Conservation (phyloP, 2,888 invertebrate species). For the Brenthis hecate region DNA sequence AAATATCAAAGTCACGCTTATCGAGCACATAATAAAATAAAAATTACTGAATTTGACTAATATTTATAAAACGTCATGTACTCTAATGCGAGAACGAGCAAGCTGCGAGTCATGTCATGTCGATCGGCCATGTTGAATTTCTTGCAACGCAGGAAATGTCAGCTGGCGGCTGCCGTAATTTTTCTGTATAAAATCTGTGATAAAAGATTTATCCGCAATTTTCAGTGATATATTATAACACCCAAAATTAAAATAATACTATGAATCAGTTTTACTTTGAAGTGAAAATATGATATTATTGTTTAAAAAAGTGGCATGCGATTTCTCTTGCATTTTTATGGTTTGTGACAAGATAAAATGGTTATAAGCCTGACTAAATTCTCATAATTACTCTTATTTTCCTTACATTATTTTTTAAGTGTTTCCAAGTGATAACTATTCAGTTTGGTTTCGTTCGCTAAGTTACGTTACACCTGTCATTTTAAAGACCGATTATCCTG, state of each 20-base stretch:
- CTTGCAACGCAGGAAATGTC: slow-evolving; percentile 82
- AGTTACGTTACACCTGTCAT: slow-evolving; percentile 58
- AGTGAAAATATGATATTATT: slow-evolving; percentile 75
- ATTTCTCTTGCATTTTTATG: slow-evolving; percentile 80
- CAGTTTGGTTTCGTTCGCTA: slow-evolving; percentile 51
- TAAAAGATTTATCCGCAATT: slow-evolving; percentile 57
- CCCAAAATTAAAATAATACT: slow-evolving; percentile 46
- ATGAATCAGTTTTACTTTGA: slow-evolving; percentile 50
- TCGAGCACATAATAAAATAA: slow-evolving; percentile 11
- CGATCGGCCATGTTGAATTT: slow-evolving; percentile 81
- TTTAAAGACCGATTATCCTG: slow-evolving; percentile 53
- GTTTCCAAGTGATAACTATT: slow-evolving; percentile 61
- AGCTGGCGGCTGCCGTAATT: slow-evolving; percentile 76
- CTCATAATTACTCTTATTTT: slow-evolving; percentile 63
- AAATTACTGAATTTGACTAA: slow-evolving; percentile 26
- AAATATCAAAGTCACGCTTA: background rate
- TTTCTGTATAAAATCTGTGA: slow-evolving; percentile 67
- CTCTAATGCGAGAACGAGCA: slow-evolving; percentile 54
- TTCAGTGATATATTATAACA: slow-evolving; percentile 54
- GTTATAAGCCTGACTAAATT: slow-evolving; percentile 58
- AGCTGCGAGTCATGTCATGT: slow-evolving; percentile 48
- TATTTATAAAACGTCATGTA: slow-evolving; percentile 65
- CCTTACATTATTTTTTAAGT: slow-evolving; percentile 65
- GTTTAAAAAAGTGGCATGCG: slow-evolving; percentile 72
- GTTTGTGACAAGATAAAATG: slow-evolving; percentile 78